A percentile compares a stretch with the other conserved stretches of the same genome.
These are phyloP conservation scores for Prietella phreatophila DNA, from an alignment of 2,113 vertebrate species.

Conservation along the genomic window DNA sequence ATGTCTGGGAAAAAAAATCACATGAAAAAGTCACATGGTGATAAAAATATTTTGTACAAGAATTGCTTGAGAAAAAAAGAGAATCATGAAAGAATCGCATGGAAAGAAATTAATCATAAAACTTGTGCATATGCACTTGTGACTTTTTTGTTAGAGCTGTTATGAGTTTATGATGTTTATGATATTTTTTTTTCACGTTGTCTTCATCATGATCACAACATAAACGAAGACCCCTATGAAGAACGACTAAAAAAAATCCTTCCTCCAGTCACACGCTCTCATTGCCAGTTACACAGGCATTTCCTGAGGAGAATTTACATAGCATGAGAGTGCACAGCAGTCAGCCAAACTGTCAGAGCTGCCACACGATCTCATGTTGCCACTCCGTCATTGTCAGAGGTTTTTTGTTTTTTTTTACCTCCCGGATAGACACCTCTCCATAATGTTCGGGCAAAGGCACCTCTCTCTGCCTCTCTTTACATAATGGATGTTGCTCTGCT, in stretches of 20 bases:
- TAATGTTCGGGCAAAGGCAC: conserved; percentile 44
- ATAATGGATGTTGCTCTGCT: conserved; percentile 52
- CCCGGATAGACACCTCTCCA: conserved; percentile 54
- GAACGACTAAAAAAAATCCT: background rate
- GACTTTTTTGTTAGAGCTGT: background rate
- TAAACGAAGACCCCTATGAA: background rate
- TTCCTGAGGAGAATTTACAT: conserved; percentile 52
- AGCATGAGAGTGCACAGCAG: conserved; percentile 46
- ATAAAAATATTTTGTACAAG: background rate
- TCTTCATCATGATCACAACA: background rate
- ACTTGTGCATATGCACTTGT: background rate
- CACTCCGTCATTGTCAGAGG: conserved; percentile 54
- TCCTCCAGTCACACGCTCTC: background rate
- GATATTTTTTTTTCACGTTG: background rate
- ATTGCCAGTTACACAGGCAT: conserved; percentile 30
- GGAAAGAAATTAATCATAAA: background rate
- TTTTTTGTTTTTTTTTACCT: conserved; percentile 38
- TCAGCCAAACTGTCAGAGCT: conserved; percentile 52
- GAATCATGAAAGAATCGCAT: background rate
- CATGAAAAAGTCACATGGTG: background rate
- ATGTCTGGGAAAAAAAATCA: background rate
- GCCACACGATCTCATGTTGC: conserved; percentile 53
- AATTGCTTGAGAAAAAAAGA: background rate
- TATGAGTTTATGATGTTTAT: background rate
- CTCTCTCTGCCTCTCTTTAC: conserved; percentile 48